phyloP scores from a whole-genome alignment of 2,888 invertebrate genomes.

The Mellilla xanthometata region DNA sequence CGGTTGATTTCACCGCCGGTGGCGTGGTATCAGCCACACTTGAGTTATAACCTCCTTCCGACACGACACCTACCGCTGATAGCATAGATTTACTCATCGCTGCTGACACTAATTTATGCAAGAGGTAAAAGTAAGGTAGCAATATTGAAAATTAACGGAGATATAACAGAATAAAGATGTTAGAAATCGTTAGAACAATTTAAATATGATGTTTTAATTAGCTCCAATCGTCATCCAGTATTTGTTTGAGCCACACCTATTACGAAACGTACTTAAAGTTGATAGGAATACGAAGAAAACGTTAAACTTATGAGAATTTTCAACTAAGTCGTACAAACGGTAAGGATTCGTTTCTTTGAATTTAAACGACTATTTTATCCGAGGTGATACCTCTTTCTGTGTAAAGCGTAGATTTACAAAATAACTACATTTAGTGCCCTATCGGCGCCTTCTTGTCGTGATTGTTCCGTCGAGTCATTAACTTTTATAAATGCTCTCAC shows the following conservation, averaged over 20 bases:
- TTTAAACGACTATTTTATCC: slow-evolving; percentile 1
- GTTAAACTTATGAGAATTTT: no score
- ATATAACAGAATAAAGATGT: background rate
- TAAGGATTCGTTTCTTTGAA: no score
- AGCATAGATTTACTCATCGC: slow-evolving; percentile 8
- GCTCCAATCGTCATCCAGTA: no score
- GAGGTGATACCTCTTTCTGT: background rate
- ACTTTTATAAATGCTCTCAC: slow-evolving; percentile 7
- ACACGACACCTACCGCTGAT: slow-evolving; percentile 5
- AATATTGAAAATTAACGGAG: background rate
- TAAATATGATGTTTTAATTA: no score
- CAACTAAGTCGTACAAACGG: no score
- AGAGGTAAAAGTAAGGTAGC: slow-evolving; percentile 1
- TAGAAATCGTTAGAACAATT: no score
- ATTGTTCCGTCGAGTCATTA: slow-evolving; percentile 11
- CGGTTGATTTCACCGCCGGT: slow-evolving; percentile 40
- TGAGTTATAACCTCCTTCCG: slow-evolving; percentile 29
- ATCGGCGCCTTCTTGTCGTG: slow-evolving; percentile 10
- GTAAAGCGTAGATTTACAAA: slow-evolving; percentile 14
- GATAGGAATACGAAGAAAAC: no score
- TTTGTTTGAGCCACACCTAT: no score
- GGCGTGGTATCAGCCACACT: slow-evolving; percentile 13
- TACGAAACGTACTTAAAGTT: no score
- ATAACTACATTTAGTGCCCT: slow-evolving; percentile 15
- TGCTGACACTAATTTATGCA: slow-evolving; percentile 10